Conservation (phyloP, 2,113 vertebrate species). For the Gila orcuttii region DNA sequence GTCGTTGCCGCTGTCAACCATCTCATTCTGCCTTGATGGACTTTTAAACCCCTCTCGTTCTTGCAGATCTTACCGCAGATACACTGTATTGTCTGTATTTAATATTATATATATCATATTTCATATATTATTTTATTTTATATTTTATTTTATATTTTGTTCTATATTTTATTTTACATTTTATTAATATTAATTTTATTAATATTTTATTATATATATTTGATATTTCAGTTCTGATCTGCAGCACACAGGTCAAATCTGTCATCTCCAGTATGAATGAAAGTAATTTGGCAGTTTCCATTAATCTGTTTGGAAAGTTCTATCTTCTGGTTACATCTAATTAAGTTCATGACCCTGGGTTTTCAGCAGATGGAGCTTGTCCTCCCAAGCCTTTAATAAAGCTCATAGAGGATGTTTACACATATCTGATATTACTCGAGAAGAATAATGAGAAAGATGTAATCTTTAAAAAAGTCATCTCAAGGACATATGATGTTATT, state of each 20-base stretch:
- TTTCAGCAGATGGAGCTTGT: neutral
- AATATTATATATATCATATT: no score
- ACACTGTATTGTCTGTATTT: no score
- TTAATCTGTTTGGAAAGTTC: conserved; percentile 7
- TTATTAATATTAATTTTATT: neutral
- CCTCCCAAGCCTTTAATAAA: conserved; percentile 3
- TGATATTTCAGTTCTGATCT: neutral
- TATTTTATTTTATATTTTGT: no score
- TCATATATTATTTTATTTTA: no score
- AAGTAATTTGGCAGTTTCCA: neutral
- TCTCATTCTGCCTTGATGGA: no score
- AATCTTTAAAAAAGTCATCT: neutral
- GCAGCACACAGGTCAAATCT: neutral
- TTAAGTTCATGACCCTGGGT: conserved; percentile 21
- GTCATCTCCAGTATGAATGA: neutral
- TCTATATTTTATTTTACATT: no score
- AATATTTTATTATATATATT: neutral
- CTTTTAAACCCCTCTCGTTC: no score
- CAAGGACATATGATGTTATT: neutral
- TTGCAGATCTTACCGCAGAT: no score
- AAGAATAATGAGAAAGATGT: conserved; percentile 21
- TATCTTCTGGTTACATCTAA: neutral
- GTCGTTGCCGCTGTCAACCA: no score
- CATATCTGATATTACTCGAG: neutral
- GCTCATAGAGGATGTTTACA: conserved; percentile 1